phyloP scores from a whole-genome alignment of 2,797 vertebrate genomes.

The Phalanger gymnotis region DNA sequence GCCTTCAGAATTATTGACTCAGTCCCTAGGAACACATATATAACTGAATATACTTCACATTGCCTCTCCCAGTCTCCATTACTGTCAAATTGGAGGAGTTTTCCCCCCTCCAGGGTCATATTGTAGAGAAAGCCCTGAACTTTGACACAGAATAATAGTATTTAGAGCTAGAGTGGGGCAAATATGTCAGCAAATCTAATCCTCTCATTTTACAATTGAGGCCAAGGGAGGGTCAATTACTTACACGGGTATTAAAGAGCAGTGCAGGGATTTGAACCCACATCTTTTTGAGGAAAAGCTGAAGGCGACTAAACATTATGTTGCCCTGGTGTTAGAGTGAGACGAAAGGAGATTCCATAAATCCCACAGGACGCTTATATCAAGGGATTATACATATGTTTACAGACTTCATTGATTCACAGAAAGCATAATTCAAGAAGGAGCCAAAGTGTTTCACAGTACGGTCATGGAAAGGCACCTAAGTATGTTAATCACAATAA shows the following conservation, averaged over 20 bases:
- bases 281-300: background rate
- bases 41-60: background rate
- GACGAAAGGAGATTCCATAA: background rate
- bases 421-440: too few species aligned
- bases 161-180: background rate
- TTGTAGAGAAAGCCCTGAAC: background rate
- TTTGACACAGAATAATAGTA: background rate
- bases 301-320: background rate
- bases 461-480: background rate
- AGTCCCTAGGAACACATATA: background rate
- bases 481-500: background rate
- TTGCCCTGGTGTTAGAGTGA: background rate
- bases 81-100: background rate
- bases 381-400: background rate
- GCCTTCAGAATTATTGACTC: background rate
- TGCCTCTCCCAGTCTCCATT: background rate
- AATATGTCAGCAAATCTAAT: background rate
- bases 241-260: background rate
- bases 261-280: background rate
- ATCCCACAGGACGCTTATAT: background rate
- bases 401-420: background rate
- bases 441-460: background rate
- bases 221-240: background rate
- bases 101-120: background rate
- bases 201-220: background rate